Evolutionary conservation across 53 echinoderm and acorn worm genomes (phyloP).

Genomic region (Echinometra lucunter): DNA sequence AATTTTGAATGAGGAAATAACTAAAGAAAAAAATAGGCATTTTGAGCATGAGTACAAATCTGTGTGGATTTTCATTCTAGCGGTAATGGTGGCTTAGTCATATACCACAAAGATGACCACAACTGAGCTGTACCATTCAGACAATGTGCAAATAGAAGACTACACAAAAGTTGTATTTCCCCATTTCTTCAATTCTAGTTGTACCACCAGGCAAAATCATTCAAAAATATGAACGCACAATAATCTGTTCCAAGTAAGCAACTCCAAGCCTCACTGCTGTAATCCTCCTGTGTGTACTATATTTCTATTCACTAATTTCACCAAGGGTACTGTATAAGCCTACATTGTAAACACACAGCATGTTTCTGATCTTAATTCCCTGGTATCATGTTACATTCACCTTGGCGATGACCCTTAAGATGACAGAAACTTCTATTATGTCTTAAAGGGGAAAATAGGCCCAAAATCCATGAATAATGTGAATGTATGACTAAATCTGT

Average conservation of each 20-base stretch:
- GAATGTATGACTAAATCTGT: too few species aligned
- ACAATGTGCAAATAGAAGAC: too few species aligned
- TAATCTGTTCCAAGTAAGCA: neutral
- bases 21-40: neutral
- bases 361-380: neutral
- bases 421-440: too few species aligned
- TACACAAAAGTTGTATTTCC: too few species aligned
- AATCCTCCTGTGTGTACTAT: neutral
- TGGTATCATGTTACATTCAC: neutral
- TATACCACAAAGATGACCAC: neutral
- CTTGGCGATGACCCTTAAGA: conserved; percentile 4
- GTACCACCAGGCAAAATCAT: too few species aligned
- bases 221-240: neutral
- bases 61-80: too few species aligned
- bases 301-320: conserved; percentile 1
- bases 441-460: too few species aligned
- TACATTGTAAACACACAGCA: neutral
- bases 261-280: neutral
- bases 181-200: too few species aligned
- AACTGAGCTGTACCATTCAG: neutral
- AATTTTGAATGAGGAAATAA: too few species aligned
- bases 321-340: neutral
- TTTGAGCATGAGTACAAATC: too few species aligned
- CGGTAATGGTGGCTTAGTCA: neutral
- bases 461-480: too few species aligned